These are phyloP conservation scores for Miltochrista miniata DNA, from an alignment of 2,888 invertebrate species.

Conservation along the genomic window DNA sequence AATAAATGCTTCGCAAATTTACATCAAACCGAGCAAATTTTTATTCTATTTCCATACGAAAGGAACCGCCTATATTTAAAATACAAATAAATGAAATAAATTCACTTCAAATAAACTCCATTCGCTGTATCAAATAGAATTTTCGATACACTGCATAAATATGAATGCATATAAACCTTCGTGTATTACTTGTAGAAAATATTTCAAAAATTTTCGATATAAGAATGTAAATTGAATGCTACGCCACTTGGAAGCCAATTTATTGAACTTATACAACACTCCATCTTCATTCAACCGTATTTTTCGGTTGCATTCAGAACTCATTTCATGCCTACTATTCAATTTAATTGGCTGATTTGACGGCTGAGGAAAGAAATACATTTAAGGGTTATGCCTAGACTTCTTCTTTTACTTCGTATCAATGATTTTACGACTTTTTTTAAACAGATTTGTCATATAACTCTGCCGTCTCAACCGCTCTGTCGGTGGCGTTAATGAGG, in stretches of 20 bases:
- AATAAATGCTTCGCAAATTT: constrained; percentile 3
- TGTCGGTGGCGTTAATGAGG: too few relatives aligned
- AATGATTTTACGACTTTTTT: too few relatives aligned
- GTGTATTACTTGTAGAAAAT: background rate
- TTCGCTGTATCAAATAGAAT: constrained; percentile 48
- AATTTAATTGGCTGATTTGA: too few relatives aligned
- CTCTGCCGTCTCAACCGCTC: too few relatives aligned
- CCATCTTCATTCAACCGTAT: too few relatives aligned
- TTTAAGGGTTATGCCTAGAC: too few relatives aligned
- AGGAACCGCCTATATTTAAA: background rate
- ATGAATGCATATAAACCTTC: constrained; percentile 13
- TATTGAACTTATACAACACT: background rate
- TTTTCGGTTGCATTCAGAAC: too few relatives aligned
- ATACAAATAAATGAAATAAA: constrained; percentile 12
- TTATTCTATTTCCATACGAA: background rate
- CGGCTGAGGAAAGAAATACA: too few relatives aligned
- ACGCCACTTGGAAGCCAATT: background rate
- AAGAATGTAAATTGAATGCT: background rate
- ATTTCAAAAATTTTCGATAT: constrained; percentile 1
- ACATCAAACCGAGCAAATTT: constrained; percentile 11
- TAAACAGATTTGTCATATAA: too few relatives aligned
- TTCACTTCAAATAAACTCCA: constrained; percentile 20
- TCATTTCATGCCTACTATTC: too few relatives aligned
- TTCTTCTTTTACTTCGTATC: too few relatives aligned
- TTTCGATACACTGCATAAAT: constrained; percentile 42